Evolutionary conservation across 2,113 vertebrate species (phyloP).

Genomic region (Tragelaphus strepsiceros): DNA sequence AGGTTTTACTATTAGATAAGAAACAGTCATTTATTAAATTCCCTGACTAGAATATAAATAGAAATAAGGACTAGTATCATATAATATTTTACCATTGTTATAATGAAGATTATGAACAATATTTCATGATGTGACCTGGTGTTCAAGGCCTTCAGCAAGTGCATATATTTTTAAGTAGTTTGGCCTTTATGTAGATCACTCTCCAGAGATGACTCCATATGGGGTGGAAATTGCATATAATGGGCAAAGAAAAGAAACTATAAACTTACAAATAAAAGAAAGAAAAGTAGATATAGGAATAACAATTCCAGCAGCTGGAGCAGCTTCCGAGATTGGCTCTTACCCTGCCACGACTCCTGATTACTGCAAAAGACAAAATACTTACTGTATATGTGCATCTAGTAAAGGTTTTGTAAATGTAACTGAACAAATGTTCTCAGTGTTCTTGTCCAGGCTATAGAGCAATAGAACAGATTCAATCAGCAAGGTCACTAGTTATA

Average conservation of each 20-base stretch:
- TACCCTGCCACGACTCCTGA: conserved; percentile 43
- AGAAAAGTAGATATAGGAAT: too few relatives aligned
- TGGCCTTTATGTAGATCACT: conserved; percentile 11
- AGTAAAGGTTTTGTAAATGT: conserved; percentile 37
- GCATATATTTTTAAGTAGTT: background rate
- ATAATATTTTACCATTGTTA: background rate
- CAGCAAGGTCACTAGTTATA: conserved; percentile 29
- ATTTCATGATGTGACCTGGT: background rate
- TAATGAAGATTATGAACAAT: background rate
- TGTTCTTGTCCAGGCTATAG: conserved; percentile 10
- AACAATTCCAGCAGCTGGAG: too few relatives aligned
- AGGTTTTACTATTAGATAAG: background rate
- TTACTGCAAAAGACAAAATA: conserved; percentile 41
- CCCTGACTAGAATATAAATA: background rate
- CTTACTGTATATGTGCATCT: conserved; percentile 12
- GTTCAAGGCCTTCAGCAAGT: background rate
- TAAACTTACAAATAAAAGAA: background rate
- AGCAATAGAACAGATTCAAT: conserved; percentile 19
- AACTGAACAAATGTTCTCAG: conserved; percentile 32
- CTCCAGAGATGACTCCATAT: background rate
- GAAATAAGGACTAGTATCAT: background rate
- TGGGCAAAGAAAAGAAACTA: conserved; percentile 38
- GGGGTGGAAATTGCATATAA: background rate
- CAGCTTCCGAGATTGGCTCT: background rate
- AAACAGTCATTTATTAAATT: background rate